Evolutionary conservation across 2,113 vertebrate species (phyloP).

Genomic region (Platysternon megacephalum): DNA sequence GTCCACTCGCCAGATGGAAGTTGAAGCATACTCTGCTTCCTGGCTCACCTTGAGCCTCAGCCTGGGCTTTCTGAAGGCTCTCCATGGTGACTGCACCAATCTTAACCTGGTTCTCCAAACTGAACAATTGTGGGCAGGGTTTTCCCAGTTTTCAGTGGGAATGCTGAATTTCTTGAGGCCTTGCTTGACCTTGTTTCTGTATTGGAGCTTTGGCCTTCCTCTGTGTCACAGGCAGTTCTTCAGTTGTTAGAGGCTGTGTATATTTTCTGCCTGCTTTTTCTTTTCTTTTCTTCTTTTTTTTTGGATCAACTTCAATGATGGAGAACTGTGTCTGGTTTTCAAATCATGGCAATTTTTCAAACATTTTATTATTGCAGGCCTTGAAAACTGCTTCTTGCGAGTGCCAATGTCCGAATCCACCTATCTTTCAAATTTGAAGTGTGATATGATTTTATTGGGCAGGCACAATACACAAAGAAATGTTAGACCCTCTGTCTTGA

Average conservation of each 20-base stretch:
- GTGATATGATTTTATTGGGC: not conserved
- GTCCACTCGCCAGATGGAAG: too few relatives aligned
- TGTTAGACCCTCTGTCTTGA: not conserved
- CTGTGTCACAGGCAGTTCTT: too few relatives aligned
- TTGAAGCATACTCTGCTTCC: too few relatives aligned
- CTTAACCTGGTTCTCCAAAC: too few relatives aligned
- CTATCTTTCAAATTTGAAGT: accelerated
- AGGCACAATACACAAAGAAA: not conserved
- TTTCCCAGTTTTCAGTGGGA: too few relatives aligned
- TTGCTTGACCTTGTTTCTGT: too few relatives aligned
- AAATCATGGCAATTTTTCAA: not conserved
- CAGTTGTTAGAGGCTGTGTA: not conserved
- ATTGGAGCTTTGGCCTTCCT: too few relatives aligned
- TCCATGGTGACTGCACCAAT: too few relatives aligned
- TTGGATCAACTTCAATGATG: not conserved
- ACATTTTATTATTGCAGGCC: not conserved
- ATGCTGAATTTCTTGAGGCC: too few relatives aligned
- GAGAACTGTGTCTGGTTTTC: not conserved
- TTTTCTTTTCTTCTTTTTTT: not conserved
- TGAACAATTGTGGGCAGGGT: too few relatives aligned
- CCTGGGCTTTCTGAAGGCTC: too few relatives aligned
- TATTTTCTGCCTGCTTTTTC: not conserved
- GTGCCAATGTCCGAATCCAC: not conserved
- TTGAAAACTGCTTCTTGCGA: not conserved
- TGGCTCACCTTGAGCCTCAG: too few relatives aligned